Evolutionary conservation across 2,797 vertebrate genomes (phyloP).

Genomic region (Chaenodraco wilsoni): DNA sequence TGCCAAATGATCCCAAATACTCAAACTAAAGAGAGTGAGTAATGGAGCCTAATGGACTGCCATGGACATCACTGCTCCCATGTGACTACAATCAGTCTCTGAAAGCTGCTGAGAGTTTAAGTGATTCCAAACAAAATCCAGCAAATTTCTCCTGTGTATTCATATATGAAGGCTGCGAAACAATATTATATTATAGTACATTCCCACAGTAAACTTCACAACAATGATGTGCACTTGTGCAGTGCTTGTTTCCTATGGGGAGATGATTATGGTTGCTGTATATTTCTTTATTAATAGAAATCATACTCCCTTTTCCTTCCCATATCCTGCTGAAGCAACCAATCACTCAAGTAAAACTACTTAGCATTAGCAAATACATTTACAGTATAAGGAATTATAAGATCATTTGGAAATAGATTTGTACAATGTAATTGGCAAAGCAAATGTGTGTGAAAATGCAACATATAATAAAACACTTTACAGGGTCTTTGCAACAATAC

Average conservation of each 20-base stretch:
- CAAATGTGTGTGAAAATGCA: background rate
- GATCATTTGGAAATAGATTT: background rate
- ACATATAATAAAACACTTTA: constrained; percentile 1
- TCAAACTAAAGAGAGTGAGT: constrained; percentile 52
- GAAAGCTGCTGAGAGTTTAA: constrained; percentile 58
- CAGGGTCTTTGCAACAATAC: constrained; percentile 21
- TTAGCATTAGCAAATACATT: background rate
- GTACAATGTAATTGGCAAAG: background rate
- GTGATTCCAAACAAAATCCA: constrained; percentile 44
- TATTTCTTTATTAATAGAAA: background rate
- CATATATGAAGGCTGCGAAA: constrained; percentile 43
- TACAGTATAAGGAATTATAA: background rate
- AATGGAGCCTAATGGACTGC: constrained; percentile 67
- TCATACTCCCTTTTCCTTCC: background rate
- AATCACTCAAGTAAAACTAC: background rate
- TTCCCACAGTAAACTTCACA: constrained; percentile 42
- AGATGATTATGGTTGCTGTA: constrained; percentile 1
- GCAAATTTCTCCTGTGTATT: constrained; percentile 44
- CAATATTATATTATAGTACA: constrained; percentile 21
- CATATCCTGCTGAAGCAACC: background rate
- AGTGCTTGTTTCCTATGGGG: background rate
- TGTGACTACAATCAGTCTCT: constrained; percentile 63
- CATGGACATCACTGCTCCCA: constrained; percentile 63
- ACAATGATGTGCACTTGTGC: background rate
- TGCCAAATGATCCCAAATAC: constrained; percentile 74